phyloP scores from a whole-genome alignment of 2,888 invertebrate genomes.

The Limnephilus rhombicus region DNA sequence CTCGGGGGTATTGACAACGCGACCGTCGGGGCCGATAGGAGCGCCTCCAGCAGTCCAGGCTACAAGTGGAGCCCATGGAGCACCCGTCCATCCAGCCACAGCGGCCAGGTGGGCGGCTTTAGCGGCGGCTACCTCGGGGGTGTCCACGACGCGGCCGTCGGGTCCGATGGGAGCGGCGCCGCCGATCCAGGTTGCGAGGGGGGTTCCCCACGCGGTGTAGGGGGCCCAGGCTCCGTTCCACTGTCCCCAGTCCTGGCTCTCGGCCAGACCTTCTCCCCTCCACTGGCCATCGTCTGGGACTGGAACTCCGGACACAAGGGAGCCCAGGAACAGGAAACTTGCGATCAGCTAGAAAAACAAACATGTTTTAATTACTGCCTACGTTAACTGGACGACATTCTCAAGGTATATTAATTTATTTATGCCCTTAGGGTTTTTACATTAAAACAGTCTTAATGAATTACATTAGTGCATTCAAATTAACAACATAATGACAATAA shows the following conservation, averaged over 20 bases:
- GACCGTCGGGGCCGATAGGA: conserved; percentile 70
- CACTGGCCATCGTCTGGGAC: conserved; percentile 46
- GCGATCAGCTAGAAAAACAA: conserved; percentile 16
- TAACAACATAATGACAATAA: too few species aligned
- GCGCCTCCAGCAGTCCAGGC: conserved; percentile 42
- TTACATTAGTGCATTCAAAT: too few species aligned
- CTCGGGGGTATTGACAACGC: conserved; percentile 64
- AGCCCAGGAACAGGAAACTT: conserved; percentile 53
- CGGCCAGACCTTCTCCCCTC: conserved; percentile 56
- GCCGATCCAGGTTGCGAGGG: conserved; percentile 11
- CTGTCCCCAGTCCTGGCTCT: conserved; percentile 55
- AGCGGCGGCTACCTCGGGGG: conserved; percentile 62
- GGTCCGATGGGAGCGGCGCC: conserved; percentile 70
- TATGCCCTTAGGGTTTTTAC: too few species aligned
- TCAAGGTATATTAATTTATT: too few species aligned
- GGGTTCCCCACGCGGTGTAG: neutral
- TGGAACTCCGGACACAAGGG: conserved; percentile 34
- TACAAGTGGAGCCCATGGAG: neutral
- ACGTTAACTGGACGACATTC: too few species aligned
- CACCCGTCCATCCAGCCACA: conserved; percentile 67
- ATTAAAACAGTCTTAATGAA: too few species aligned
- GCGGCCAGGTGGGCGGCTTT: conserved; percentile 67
- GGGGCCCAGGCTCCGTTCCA: neutral
- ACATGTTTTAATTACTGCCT: neutral
- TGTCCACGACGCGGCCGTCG: conserved; percentile 62